These are phyloP conservation scores for Rhinolophus sinicus DNA, from an alignment of 2,113 vertebrate species.

Conservation along the genomic window DNA sequence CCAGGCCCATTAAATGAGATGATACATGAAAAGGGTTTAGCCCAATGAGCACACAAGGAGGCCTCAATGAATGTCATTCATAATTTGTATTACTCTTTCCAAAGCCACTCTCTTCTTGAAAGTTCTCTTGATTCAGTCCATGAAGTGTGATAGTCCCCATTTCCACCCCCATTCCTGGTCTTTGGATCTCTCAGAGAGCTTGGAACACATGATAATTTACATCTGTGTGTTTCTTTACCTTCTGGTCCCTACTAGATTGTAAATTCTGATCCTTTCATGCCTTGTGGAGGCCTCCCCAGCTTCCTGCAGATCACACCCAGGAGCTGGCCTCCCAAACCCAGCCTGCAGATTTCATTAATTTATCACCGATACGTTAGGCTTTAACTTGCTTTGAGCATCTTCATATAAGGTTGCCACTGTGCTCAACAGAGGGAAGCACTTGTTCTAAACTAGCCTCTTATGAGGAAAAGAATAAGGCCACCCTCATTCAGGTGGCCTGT, in stretches of 20 bases:
- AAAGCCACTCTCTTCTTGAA: neutral
- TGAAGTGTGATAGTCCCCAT: neutral
- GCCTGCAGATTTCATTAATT: neutral
- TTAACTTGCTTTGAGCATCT: neutral
- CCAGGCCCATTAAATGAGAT: neutral
- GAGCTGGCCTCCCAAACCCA: neutral
- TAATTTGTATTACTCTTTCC: neutral
- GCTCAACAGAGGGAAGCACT: neutral
- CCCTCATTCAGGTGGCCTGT: neutral
- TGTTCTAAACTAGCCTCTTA: neutral
- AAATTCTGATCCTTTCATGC: constrained; percentile 14
- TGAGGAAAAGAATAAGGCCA: neutral
- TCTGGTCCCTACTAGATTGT: neutral
- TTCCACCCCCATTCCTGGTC: neutral
- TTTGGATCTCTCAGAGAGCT: neutral
- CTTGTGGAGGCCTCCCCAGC: neutral
- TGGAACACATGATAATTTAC: neutral
- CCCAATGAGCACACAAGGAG: neutral
- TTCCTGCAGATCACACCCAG: neutral
- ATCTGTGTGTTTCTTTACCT: constrained; percentile 18
- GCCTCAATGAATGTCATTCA: neutral
- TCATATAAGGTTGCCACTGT: neutral
- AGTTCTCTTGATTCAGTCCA: neutral
- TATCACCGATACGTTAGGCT: neutral
- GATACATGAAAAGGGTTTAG: neutral